Conservation (phyloP, 1,140 invertebrate species). For the Drosophila sp. region DNA sequence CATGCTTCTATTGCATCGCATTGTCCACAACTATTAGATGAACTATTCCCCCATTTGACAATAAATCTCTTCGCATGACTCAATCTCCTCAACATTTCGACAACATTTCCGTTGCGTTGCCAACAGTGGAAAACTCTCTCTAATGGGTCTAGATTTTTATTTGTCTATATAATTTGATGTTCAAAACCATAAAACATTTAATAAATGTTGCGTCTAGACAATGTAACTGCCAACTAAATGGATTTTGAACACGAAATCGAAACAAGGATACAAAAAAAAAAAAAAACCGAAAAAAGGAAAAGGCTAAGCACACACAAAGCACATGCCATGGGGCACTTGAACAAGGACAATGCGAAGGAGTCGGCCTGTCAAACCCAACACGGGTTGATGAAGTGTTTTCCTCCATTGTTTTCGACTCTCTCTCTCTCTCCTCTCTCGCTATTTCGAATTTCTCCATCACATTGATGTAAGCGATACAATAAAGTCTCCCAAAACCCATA, state of each 20-base stretch:
- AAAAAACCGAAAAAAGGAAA: conserved; percentile 10
- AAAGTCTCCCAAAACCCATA: conserved; percentile 9
- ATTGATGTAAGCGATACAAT: conserved; percentile 62
- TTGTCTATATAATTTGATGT: conserved; percentile 79
- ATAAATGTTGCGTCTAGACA: conserved; percentile 81
- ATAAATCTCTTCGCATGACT: conserved; percentile 54
- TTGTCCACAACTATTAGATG: conserved; percentile 2
- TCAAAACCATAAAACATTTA: conserved; percentile 77
- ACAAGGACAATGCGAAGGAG: conserved; percentile 67
- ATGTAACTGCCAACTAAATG: conserved; percentile 82
- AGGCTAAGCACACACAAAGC: conserved; percentile 26
- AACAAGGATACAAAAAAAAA: conserved; percentile 30
- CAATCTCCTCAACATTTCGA: conserved; percentile 51
- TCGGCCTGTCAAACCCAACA: conserved; percentile 66
- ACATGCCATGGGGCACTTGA: conserved; percentile 46
- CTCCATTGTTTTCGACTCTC: conserved; percentile 57
- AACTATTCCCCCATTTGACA: not conserved
- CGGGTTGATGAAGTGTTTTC: conserved; percentile 68
- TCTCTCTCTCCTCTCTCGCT: not conserved
- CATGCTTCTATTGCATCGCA: not conserved
- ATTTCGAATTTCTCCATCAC: conserved; percentile 2
- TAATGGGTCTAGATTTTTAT: conserved; percentile 66
- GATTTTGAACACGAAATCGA: conserved; percentile 78
- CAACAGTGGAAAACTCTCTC: conserved; percentile 25
- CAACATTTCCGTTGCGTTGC: conserved; percentile 46